phyloP scores from a whole-genome alignment of 2,888 invertebrate species.

The Drosophila bunnanda region DNA sequence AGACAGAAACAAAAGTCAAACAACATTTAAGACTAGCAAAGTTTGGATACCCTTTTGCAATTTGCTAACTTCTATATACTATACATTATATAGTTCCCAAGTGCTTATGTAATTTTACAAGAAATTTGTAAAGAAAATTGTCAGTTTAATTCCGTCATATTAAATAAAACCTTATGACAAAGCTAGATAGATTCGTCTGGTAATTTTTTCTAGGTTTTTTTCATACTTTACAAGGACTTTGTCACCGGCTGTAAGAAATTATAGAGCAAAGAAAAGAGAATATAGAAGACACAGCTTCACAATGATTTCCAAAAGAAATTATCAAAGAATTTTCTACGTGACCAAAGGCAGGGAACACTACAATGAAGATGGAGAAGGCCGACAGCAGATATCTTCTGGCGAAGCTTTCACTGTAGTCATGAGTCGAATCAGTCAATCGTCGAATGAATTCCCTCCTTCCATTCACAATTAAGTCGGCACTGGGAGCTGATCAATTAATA shows the following conservation, averaged over 20 bases:
- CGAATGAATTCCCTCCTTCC: background rate
- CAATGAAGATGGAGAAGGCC: background rate
- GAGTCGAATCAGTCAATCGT: conserved; percentile 56
- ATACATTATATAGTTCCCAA: no score
- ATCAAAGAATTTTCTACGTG: conserved; percentile 30
- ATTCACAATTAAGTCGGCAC: conserved; percentile 53
- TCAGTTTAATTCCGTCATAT: background rate
- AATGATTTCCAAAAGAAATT: conserved; percentile 1
- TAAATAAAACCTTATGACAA: background rate
- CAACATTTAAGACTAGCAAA: background rate
- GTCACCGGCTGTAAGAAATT: background rate
- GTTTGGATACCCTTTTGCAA: background rate
- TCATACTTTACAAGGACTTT: background rate
- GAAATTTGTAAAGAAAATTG: background rate
- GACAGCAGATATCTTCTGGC: background rate
- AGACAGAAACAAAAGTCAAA: background rate
- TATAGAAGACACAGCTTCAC: background rate
- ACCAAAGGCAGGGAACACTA: conserved; percentile 15
- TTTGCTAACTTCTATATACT: background rate
- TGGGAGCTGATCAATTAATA: conserved; percentile 44
- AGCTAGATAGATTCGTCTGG: no score
- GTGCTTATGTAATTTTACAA: background rate
- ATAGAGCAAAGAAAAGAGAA: background rate
- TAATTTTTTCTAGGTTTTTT: no score
- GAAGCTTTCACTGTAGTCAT: conserved; percentile 16